phyloP scores from a whole-genome alignment of 2,797 vertebrate genomes.

The Syndactyla subalaris region DNA sequence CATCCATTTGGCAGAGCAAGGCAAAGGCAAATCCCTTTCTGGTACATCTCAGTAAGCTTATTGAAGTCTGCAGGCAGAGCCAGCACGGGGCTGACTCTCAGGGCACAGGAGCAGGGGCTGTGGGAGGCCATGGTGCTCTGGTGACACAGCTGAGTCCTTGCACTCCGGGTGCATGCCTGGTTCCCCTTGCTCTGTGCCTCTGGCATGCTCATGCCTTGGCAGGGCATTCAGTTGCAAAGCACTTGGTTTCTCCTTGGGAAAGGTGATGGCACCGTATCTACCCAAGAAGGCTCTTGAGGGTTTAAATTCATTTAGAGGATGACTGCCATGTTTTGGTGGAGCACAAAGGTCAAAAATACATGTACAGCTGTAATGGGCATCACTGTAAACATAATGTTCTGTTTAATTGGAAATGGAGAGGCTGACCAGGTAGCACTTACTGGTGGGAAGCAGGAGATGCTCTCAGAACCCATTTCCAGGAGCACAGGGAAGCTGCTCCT shows the following conservation, averaged over 20 bases:
- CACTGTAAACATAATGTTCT: not conserved
- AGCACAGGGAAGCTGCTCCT: not conserved
- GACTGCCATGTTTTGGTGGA: not conserved
- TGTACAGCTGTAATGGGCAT: not conserved
- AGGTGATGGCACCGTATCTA: not conserved
- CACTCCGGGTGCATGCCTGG: not conserved
- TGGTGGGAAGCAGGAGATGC: not conserved
- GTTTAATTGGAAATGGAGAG: not conserved
- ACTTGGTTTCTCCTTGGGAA: not conserved
- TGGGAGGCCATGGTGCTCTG: not conserved
- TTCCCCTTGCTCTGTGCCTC: not conserved
- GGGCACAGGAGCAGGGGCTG: not conserved
- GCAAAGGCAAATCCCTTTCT: not conserved
- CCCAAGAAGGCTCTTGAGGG: not conserved
- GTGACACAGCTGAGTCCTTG: not conserved
- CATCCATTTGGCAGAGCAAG: not conserved
- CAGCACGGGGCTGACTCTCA: rapidly evolving
- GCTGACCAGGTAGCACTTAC: not conserved
- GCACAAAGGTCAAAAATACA: not conserved
- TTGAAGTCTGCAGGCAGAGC: not conserved
- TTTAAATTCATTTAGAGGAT: not conserved
- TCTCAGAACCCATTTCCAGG: not conserved
- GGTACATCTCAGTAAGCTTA: not conserved
- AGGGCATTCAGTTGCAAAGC: not conserved
- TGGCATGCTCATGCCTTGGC: rapidly evolving